phyloP scores from a whole-genome alignment of 30 jellyfish, hydroid and myxozoan species.

The Morbakka virulenta region DNA sequence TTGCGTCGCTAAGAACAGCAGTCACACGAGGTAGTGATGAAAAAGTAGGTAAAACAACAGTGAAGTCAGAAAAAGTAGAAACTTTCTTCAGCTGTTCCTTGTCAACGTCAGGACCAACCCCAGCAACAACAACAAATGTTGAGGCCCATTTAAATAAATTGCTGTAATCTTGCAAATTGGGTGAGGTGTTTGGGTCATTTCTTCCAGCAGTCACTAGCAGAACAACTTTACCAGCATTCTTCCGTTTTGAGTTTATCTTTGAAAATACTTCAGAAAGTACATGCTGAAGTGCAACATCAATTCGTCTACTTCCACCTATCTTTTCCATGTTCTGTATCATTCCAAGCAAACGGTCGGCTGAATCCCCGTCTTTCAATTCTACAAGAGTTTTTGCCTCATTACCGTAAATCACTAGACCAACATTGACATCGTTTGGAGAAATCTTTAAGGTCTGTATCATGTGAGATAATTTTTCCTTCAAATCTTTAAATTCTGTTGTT shows the following conservation, averaged over 20 bases:
- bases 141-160: neutral
- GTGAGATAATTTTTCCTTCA: constrained; percentile 1
- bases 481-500: neutral
- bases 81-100: neutral
- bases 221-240: neutral
- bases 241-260: neutral
- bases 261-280: constrained; percentile 36
- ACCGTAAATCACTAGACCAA: neutral
- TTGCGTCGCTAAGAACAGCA: too few species aligned
- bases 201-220: neutral
- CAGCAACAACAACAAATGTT: neutral
- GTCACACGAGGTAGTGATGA: too few species aligned
- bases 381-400: neutral
- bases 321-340: constrained; percentile 6
- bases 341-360: neutral
- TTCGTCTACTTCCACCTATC: constrained; percentile 72
- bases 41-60: too few species aligned
- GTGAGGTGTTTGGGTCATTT: neutral
- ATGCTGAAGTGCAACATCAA: constrained; percentile 52
- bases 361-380: neutral
- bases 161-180: neutral
- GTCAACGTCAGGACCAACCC: constrained; percentile 3
- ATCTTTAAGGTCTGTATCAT: neutral
- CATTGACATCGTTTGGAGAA: neutral
- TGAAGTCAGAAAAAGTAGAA: constrained; percentile 11